A percentile compares a stretch with the other conserved stretches of the same genome.
Evolutionary conservation across 2,888 invertebrate species (phyloP).

Genomic region (Melieria crassipennis): DNA sequence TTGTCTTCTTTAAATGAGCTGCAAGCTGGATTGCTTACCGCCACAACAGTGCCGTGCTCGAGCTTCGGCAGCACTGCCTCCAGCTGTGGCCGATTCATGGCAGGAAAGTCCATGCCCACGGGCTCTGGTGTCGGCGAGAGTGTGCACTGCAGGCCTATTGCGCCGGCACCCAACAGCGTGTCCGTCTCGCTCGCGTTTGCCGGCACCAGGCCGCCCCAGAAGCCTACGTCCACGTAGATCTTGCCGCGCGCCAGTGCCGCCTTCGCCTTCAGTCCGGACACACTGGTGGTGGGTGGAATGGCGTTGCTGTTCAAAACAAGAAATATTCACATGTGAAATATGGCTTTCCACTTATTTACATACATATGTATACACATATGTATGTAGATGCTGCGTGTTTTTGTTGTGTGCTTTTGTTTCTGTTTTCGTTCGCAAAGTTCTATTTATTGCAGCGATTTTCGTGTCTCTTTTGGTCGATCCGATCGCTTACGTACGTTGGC

Average conservation of each 20-base stretch:
- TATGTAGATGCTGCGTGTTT: not conserved
- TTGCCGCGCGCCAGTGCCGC: slow-evolving; percentile 70
- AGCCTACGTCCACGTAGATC: slow-evolving; percentile 76
- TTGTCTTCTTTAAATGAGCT: not conserved
- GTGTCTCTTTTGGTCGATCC: not conserved
- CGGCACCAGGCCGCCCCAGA: slow-evolving; percentile 83
- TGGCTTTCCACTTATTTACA: not conserved
- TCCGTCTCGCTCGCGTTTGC: slow-evolving; percentile 72
- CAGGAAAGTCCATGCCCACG: slow-evolving; percentile 70
- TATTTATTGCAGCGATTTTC: not conserved
- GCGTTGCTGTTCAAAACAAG: slow-evolving; percentile 70
- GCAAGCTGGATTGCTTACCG: slow-evolving; percentile 66
- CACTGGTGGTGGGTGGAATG: slow-evolving; percentile 76
- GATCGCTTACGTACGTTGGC: slow-evolving; percentile 69
- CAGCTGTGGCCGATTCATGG: slow-evolving; percentile 70
- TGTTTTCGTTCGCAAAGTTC: not conserved
- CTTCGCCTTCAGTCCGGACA: slow-evolving; percentile 72
- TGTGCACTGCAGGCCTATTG: slow-evolving; percentile 80
- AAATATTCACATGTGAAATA: not conserved
- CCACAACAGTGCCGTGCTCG: slow-evolving; percentile 71
- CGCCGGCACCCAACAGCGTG: slow-evolving; percentile 72
- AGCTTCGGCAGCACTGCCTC: slow-evolving; percentile 70
- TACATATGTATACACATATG: not conserved
- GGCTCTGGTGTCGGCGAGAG: slow-evolving; percentile 75
- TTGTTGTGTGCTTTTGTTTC: not conserved